Evolutionary conservation across 2,113 vertebrate species (phyloP).

Genomic region (Syngnathus floridae): DNA sequence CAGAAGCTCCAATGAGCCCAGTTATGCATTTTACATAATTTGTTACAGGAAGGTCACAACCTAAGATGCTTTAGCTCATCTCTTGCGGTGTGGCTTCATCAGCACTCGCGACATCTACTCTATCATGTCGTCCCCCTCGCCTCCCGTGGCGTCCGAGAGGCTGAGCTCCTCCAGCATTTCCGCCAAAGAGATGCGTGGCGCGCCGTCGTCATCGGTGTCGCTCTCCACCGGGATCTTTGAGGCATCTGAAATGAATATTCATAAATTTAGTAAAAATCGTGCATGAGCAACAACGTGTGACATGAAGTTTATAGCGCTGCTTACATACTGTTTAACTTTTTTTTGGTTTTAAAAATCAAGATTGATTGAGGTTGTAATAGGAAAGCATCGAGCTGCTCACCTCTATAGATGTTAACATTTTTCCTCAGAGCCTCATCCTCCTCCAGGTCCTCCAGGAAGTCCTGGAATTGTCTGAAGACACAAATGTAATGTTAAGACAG

Average conservation of each 20-base stretch:
- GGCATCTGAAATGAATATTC: conserved; percentile 54
- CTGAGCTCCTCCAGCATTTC: conserved; percentile 97
- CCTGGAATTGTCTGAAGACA: conserved; percentile 84
- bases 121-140: conserved; percentile 86
- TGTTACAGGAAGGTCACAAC: not conserved
- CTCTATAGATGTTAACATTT: conserved; percentile 93
- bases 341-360: no score
- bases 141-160: conserved; percentile 85
- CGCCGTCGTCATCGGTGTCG: conserved; percentile 89
- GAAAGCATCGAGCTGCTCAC: conserved; percentile 54
- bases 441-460: conserved; percentile 97
- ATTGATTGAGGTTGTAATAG: no score
- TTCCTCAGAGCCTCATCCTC: conserved; percentile 94
- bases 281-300: no score
- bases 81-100: not conserved
- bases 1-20: not conserved
- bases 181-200: conserved; percentile 82
- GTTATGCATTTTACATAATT: not conserved
- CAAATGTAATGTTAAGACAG: conserved; percentile 11
- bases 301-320: no score
- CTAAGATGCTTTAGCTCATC: not conserved
- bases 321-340: no score
- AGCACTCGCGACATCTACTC: conserved; percentile 31
- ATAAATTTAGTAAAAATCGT: no score
- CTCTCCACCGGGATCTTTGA: conserved; percentile 85